phyloP scores from a whole-genome alignment of 2,113 vertebrate species.

The Siphamia tubifer region DNA sequence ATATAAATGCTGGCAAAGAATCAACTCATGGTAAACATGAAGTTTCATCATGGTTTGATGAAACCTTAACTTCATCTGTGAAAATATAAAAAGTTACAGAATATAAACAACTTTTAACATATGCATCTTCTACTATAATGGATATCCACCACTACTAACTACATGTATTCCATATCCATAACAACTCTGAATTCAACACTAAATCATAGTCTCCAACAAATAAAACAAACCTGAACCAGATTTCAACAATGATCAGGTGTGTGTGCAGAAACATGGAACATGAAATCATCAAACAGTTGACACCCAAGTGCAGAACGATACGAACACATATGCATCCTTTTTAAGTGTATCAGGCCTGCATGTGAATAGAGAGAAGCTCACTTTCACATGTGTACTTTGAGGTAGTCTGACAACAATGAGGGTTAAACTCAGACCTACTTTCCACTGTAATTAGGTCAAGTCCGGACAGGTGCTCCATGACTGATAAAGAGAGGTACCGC shows the following conservation, averaged over 20 bases:
- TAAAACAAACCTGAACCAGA: too few relatives aligned
- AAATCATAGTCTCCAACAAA: too few relatives aligned
- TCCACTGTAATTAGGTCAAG: constrained; percentile 67
- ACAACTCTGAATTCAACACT: too few relatives aligned
- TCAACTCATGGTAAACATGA: too few relatives aligned
- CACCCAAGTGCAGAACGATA: not conserved
- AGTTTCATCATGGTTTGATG: not conserved
- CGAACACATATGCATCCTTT: not conserved
- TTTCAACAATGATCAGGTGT: too few relatives aligned
- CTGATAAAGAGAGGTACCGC: constrained; percentile 66
- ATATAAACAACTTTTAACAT: not conserved
- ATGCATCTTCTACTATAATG: not conserved
- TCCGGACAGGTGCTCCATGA: constrained; percentile 64
- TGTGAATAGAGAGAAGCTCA: constrained; percentile 6
- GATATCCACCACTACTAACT: not conserved
- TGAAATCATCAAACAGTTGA: too few relatives aligned
- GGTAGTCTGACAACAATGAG: constrained; percentile 35
- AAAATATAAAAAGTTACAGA: not conserved
- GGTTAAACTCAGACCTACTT: constrained; percentile 71
- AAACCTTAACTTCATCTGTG: too few relatives aligned
- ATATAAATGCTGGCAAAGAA: too few relatives aligned
- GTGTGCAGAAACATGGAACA: too few relatives aligned
- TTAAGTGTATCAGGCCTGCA: not conserved
- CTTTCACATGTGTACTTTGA: constrained; percentile 32
- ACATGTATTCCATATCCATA: not conserved